Evolutionary conservation across 2,113 vertebrate species (phyloP).

Genomic region (Ornithorhynchus anatinus): DNA sequence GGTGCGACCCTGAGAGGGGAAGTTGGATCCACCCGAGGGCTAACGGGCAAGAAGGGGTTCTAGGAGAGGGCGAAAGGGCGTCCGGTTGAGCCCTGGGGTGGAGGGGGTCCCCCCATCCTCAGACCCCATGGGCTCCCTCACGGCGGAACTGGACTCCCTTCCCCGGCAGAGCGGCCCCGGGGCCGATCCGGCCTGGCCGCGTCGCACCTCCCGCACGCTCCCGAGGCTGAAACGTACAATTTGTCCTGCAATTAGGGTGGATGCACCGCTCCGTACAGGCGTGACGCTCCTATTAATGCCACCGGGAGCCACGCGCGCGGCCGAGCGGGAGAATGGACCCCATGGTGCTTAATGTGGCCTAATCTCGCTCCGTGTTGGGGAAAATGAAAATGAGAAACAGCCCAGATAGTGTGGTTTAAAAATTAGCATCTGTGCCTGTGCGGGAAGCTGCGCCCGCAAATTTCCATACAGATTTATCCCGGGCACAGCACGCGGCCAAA

Average conservation of each 20-base stretch:
- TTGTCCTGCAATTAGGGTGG: constrained; percentile 47
- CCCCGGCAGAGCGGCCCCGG: too few relatives aligned
- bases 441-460: constrained; percentile 25
- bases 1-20: too few relatives aligned
- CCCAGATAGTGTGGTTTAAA: constrained; percentile 43
- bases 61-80: too few relatives aligned
- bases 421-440: constrained; percentile 38
- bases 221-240: background rate
- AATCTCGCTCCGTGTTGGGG: constrained; percentile 34
- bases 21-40: too few relatives aligned
- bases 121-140: too few relatives aligned
- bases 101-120: too few relatives aligned
- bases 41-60: too few relatives aligned
- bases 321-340: constrained; percentile 26
- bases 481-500: constrained; percentile 36
- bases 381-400: constrained; percentile 52
- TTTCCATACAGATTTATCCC: constrained; percentile 50
- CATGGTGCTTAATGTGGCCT: constrained; percentile 43
- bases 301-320: constrained; percentile 19
- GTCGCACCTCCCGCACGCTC: too few relatives aligned
- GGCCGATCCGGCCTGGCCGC: background rate
- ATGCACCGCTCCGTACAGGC: background rate
- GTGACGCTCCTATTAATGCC: background rate
- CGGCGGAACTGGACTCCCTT: too few relatives aligned
- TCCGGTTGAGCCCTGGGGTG: too few relatives aligned